These are phyloP conservation scores for Calycopis cecrops DNA, from an alignment of 1,140 invertebrate genomes.

Conservation along the genomic window DNA sequence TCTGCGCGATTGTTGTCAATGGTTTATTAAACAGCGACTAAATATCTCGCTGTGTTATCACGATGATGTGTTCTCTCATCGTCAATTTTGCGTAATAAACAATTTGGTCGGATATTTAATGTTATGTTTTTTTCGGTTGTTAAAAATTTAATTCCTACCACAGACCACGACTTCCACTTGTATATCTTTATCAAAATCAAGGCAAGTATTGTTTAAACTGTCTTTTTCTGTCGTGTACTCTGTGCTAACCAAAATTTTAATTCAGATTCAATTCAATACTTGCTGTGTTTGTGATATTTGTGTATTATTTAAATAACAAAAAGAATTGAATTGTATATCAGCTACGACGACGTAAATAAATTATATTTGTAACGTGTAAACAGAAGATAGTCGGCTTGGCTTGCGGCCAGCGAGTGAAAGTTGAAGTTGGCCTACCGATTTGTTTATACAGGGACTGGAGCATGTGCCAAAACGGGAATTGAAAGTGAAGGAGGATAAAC, in stretches of 20 bases:
- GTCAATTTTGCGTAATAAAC: too few relatives aligned
- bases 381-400: conserved; percentile 43
- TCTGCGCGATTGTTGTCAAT: conserved; percentile 7
- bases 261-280: too few relatives aligned
- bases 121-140: too few relatives aligned
- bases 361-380: conserved; percentile 49
- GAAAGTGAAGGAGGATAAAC: conserved; percentile 52
- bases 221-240: too few relatives aligned
- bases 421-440: conserved; percentile 58
- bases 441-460: conserved; percentile 45
- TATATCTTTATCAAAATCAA: too few relatives aligned
- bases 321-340: conserved; percentile 24
- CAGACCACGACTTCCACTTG: too few relatives aligned
- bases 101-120: too few relatives aligned
- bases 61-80: background rate
- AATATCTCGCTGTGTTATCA: too few relatives aligned
- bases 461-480: conserved; percentile 45
- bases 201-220: too few relatives aligned
- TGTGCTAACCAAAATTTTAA: too few relatives aligned
- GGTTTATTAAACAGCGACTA: conserved; percentile 4
- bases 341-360: conserved; percentile 35
- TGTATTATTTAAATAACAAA: background rate
- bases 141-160: too few relatives aligned
- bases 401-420: conserved; percentile 58
- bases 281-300: too few relatives aligned